Percentiles rank a stretch among this genome's conserved stretches.
Evolutionary conservation across 1,140 invertebrate genomes (phyloP).

Genomic region (Cephus cinctus): DNA sequence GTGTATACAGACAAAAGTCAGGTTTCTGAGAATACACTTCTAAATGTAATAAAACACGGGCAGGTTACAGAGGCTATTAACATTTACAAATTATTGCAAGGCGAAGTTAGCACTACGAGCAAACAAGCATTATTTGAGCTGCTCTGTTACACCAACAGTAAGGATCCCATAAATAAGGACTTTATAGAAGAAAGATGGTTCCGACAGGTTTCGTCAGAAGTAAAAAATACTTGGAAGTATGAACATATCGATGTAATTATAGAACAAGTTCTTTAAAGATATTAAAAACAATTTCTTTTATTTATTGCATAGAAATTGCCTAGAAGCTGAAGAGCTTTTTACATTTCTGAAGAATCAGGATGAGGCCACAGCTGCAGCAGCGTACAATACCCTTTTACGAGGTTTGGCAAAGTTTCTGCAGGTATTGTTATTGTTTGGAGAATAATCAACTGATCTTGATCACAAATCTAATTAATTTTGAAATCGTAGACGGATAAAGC

Average conservation of each 20-base stretch:
- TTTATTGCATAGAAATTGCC: slow-evolving; percentile 20
- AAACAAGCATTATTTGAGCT: slow-evolving; percentile 77
- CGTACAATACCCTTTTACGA: slow-evolving; percentile 57
- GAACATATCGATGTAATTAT: slow-evolving; percentile 22
- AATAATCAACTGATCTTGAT: not conserved
- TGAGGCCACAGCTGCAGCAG: slow-evolving; percentile 44
- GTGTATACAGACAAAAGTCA: slow-evolving; percentile 70
- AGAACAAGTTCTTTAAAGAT: slow-evolving; percentile 11
- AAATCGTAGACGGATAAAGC: slow-evolving; percentile 61
- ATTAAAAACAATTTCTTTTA: not conserved
- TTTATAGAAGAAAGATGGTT: slow-evolving; percentile 81
- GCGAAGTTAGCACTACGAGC: slow-evolving; percentile 62
- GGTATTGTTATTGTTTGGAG: slow-evolving; percentile 24
- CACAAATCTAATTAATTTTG: slow-evolving; percentile 8
- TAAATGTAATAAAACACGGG: slow-evolving; percentile 64
- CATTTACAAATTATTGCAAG: slow-evolving; percentile 71
- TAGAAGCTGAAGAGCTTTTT: slow-evolving; percentile 32
- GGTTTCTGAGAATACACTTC: slow-evolving; percentile 65
- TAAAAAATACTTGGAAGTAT: slow-evolving; percentile 72
- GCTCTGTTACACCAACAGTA: slow-evolving; percentile 78
- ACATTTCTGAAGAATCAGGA: slow-evolving; percentile 46
- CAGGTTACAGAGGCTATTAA: slow-evolving; percentile 68
- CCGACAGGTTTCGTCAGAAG: slow-evolving; percentile 44
- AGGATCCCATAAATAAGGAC: slow-evolving; percentile 64
- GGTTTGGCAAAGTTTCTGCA: slow-evolving; percentile 61